Evolutionary conservation across 1,140 invertebrate genomes (phyloP).

Genomic region (Bombus huntii): DNA sequence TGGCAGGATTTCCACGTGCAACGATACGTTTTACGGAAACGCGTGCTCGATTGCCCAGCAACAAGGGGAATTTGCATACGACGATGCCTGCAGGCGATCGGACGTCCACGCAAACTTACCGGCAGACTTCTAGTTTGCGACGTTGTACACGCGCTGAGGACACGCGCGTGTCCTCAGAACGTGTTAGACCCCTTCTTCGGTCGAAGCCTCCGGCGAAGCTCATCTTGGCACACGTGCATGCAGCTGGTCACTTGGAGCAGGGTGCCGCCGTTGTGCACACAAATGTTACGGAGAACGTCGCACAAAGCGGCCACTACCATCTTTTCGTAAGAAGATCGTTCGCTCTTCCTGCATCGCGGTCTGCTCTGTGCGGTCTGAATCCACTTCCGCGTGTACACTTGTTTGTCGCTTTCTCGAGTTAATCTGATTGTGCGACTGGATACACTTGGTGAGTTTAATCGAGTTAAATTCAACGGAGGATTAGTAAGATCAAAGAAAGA

Average conservation of each 20-base stretch:
- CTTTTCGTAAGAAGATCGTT: background rate
- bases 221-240: slow-evolving; percentile 55
- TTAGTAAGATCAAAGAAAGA: background rate
- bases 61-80: slow-evolving; percentile 59
- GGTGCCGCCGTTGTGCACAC: slow-evolving; percentile 18
- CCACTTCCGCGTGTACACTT: background rate
- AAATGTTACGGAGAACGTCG: slow-evolving; percentile 6
- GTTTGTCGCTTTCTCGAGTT: background rate
- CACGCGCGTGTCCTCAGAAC: slow-evolving; percentile 62
- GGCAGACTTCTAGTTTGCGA: slow-evolving; percentile 58
- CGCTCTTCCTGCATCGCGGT: background rate
- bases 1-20: slow-evolving; percentile 34
- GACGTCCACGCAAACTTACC: slow-evolving; percentile 59
- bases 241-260: slow-evolving; percentile 50
- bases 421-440: background rate
- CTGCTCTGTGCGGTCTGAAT: background rate
- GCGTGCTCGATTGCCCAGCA: slow-evolving; percentile 39
- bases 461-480: background rate
- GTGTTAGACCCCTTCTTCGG: slow-evolving; percentile 47
- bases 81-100: slow-evolving; percentile 46
- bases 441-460: background rate
- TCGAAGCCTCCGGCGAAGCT: slow-evolving; percentile 39
- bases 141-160: slow-evolving; percentile 57
- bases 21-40: slow-evolving; percentile 44
- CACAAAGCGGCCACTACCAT: slow-evolving; percentile 6